These are phyloP conservation scores for Papilio gigon DNA, from an alignment of 2,888 invertebrate genomes.

Conservation along the genomic window DNA sequence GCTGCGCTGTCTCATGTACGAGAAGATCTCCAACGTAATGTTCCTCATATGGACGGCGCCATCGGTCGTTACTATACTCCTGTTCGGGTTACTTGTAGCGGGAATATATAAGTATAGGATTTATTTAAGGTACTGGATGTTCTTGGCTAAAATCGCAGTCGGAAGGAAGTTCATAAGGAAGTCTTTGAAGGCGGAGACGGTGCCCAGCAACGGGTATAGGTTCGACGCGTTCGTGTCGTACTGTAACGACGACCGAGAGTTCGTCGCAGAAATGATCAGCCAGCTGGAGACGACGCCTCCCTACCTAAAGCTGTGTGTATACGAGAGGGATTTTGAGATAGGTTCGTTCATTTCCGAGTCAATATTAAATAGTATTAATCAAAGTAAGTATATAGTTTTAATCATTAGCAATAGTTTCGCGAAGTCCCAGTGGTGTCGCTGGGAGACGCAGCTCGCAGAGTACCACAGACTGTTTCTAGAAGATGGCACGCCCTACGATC, in stretches of 20 bases:
- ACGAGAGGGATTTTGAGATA: slow-evolving; percentile 86
- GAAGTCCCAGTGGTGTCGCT: slow-evolving; percentile 87
- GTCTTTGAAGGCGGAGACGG: slow-evolving; percentile 46
- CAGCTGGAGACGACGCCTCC: slow-evolving; percentile 84
- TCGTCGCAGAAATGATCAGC: slow-evolving; percentile 83
- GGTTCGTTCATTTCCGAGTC: slow-evolving; percentile 85
- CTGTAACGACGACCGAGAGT: slow-evolving; percentile 83
- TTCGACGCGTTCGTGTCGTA: slow-evolving; percentile 85
- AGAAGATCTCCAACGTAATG: slow-evolving; percentile 69
- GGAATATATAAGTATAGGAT: slow-evolving; percentile 71
- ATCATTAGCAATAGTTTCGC: slow-evolving; percentile 86
- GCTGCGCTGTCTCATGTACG: slow-evolving; percentile 68
- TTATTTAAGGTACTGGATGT: slow-evolving; percentile 81
- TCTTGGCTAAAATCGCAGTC: slow-evolving; percentile 79
- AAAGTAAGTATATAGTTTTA: slow-evolving; percentile 85
- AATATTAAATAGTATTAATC: slow-evolving; percentile 84
- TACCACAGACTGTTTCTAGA: slow-evolving; percentile 84
- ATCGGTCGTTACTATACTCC: slow-evolving; percentile 63
- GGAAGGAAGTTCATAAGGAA: slow-evolving; percentile 68
- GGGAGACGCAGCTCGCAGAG: slow-evolving; percentile 87
- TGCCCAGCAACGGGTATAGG: slow-evolving; percentile 62
- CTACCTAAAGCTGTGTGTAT: slow-evolving; percentile 85
- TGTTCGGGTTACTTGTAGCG: slow-evolving; percentile 58
- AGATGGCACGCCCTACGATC: slow-evolving; percentile 81
- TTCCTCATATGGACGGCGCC: slow-evolving; percentile 72